These are phyloP conservation scores for Tragopan temminckii DNA, from an alignment of 2,797 vertebrate genomes.

Conservation along the genomic window DNA sequence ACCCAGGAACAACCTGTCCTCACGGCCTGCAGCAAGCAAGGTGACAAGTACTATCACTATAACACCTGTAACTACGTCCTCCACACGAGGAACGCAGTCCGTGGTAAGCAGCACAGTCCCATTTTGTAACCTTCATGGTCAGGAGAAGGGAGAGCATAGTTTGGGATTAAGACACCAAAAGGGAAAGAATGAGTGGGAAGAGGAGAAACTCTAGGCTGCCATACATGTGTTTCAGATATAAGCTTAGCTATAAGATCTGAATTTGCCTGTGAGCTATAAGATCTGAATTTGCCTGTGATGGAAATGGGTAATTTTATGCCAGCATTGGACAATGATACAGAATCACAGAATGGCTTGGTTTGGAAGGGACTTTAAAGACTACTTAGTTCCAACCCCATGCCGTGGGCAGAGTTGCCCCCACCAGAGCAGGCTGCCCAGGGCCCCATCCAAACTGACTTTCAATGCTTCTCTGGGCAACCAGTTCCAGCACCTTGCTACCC, in stretches of 20 bases:
- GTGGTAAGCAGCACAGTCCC: conserved; percentile 84
- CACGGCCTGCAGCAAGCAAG: conserved; percentile 83
- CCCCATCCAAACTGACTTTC: not conserved
- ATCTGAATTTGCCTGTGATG: not conserved
- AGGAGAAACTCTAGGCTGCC: not conserved
- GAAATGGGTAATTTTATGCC: not conserved
- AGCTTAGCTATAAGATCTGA: not conserved
- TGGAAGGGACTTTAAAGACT: not conserved
- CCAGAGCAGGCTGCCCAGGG: not conserved
- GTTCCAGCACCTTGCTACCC: not conserved
- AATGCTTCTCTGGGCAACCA: not conserved
- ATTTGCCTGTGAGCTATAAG: not conserved
- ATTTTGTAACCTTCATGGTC: not conserved
- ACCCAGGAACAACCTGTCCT: conserved; percentile 81
- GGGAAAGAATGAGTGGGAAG: not conserved
- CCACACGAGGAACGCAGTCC: conserved; percentile 88
- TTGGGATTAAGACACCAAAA: not conserved
- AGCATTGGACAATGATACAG: not conserved
- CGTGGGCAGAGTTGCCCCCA: not conserved
- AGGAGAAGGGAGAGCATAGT: not conserved
- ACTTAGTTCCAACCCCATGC: not conserved
- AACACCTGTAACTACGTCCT: conserved; percentile 87
- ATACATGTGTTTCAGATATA: not conserved
- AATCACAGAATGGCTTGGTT: not conserved
- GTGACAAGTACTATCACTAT: conserved; percentile 97